phyloP scores from a whole-genome alignment of 2,888 invertebrate species.

The Hyposoter didymator region DNA sequence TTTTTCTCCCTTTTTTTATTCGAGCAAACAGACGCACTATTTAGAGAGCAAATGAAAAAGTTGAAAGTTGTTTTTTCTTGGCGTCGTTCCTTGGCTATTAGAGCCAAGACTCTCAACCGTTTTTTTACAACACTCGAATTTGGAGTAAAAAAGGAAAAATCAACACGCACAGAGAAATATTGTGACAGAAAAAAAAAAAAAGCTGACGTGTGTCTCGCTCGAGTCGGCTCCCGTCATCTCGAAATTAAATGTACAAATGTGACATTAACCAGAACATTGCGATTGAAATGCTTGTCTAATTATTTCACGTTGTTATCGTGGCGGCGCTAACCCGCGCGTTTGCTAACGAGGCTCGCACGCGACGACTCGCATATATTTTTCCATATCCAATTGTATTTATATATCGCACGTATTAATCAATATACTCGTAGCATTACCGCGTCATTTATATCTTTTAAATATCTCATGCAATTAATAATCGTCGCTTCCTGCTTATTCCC shows the following conservation, averaged over 20 bases:
- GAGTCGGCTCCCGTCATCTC: neutral
- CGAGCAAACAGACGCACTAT: neutral
- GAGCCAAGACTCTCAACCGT: neutral
- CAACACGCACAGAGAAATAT: neutral
- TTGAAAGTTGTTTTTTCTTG: neutral
- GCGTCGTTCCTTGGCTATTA: neutral
- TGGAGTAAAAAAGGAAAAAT: neutral
- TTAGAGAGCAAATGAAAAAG: constrained; percentile 24
- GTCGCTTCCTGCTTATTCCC: neutral
- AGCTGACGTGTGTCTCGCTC: constrained; percentile 6
- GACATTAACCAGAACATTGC: constrained; percentile 15
- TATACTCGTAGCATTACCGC: neutral
- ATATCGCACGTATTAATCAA: neutral
- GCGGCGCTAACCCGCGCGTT: constrained; percentile 40
- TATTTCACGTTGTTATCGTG: constrained; percentile 47
- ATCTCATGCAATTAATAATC: neutral
- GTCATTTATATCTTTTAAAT: neutral
- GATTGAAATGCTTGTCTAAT: constrained; percentile 48
- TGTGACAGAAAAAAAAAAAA: constrained; percentile 1
- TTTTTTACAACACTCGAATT: constrained; percentile 13
- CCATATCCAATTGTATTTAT: neutral
- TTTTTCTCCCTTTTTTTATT: neutral
- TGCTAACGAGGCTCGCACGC: constrained; percentile 60
- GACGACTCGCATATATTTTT: constrained; percentile 30
- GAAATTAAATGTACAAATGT: constrained; percentile 12